Percentiles rank a stretch among this genome's conserved stretches.
Evolutionary conservation across 1,140 invertebrate species (phyloP).

Genomic region (Psix sp.): DNA sequence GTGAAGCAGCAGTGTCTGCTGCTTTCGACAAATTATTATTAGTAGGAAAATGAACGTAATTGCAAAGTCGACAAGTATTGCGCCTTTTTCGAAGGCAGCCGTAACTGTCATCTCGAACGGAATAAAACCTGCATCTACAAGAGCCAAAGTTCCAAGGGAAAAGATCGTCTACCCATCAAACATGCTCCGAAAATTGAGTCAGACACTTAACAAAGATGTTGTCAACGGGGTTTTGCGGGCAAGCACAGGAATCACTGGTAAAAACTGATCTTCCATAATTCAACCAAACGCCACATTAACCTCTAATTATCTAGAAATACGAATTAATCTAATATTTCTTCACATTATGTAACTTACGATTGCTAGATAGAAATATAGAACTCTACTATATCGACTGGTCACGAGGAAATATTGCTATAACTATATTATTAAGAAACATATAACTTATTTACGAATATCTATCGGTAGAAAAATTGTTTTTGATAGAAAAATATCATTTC

Average conservation of each 20-base stretch:
- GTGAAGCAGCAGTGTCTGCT: constrained; percentile 32
- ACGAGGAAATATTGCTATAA: background rate
- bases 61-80: constrained; percentile 79
- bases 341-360: constrained; percentile 31
- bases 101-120: constrained; percentile 79
- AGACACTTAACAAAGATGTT: constrained; percentile 76
- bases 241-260: constrained; percentile 78
- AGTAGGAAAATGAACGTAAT: constrained; percentile 80
- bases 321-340: background rate
- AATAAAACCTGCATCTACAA: constrained; percentile 74
- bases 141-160: constrained; percentile 71
- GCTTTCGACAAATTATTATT: constrained; percentile 26
- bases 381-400: constrained; percentile 20
- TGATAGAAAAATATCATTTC: constrained; percentile 3
- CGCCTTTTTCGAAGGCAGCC: constrained; percentile 80
- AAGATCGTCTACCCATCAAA: constrained; percentile 64
- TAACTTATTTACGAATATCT: background rate
- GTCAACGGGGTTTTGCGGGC: constrained; percentile 77
- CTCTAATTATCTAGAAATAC: too few species aligned
- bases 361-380: background rate
- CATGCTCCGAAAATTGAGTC: constrained; percentile 39
- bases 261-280: background rate
- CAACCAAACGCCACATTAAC: too few species aligned
- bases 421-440: background rate
- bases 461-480: background rate